Evolutionary conservation across 2,113 vertebrate species (phyloP).

Genomic region (Centropus unirufus): DNA sequence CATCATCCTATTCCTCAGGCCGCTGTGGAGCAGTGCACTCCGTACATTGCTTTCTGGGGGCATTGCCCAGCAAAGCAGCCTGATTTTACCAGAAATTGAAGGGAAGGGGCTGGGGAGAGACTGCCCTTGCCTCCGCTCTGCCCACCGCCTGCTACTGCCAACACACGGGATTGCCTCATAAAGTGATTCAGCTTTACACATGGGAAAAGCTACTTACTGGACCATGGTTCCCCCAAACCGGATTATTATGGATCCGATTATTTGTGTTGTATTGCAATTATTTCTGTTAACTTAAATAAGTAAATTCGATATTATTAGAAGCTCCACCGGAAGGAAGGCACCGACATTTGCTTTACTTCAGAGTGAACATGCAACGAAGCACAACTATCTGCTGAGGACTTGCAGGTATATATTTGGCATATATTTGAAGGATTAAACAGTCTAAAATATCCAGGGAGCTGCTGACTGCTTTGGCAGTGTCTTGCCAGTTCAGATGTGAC

Average conservation of each 20-base stretch:
- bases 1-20: neutral
- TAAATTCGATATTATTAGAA: neutral
- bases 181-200: neutral
- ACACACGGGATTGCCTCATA: fast-evolving
- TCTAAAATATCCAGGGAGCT: neutral
- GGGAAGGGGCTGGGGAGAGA: neutral
- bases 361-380: neutral
- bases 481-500: constrained; percentile 35
- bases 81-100: neutral
- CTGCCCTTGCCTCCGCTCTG: fast-evolving
- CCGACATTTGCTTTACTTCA: neutral
- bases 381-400: neutral
- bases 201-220: neutral
- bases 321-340: neutral
- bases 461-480: constrained; percentile 41
- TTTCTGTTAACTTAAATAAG: neutral
- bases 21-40: neutral
- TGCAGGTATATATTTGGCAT: constrained; percentile 4
- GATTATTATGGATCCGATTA: neutral
- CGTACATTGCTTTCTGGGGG: fast-evolving
- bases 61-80: neutral
- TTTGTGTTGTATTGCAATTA: neutral
- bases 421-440: constrained; percentile 54
- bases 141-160: neutral
- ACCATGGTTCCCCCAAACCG: neutral